phyloP scores from a whole-genome alignment of 2,113 vertebrate species.

The Motacilla tschutschensis region DNA sequence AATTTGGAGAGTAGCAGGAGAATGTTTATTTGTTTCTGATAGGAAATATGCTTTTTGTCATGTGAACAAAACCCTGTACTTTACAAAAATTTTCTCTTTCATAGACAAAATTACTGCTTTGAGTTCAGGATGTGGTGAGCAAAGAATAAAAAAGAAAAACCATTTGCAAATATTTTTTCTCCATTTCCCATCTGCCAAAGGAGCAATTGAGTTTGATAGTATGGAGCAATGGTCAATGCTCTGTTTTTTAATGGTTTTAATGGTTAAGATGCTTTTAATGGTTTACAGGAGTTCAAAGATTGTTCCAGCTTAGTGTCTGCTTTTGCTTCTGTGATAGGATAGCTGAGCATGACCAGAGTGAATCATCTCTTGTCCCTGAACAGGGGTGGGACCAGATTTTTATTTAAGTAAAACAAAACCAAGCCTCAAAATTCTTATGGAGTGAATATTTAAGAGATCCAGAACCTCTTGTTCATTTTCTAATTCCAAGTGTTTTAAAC shows the following conservation, averaged over 20 bases:
- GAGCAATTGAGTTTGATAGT: not conserved
- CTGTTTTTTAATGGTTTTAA: not conserved
- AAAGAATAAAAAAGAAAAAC: slow-evolving; percentile 11
- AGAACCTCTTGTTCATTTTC: not conserved
- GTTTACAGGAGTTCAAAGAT: not conserved
- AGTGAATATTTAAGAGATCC: not conserved
- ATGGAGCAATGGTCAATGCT: not conserved
- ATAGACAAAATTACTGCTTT: not conserved
- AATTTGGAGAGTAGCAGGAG: not conserved
- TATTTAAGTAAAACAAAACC: not conserved
- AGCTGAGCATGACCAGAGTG: not conserved
- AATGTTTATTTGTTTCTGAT: not conserved
- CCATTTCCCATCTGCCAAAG: not conserved
- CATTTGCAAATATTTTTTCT: not conserved
- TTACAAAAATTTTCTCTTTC: not conserved
- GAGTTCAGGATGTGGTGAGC: slow-evolving; percentile 13
- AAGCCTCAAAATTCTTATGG: not conserved
- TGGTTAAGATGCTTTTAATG: not conserved
- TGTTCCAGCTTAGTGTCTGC: not conserved
- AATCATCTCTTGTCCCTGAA: not conserved
- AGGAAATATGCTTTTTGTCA: not conserved
- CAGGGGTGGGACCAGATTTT: not conserved
- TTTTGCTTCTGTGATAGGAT: not conserved
- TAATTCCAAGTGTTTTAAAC: not conserved
- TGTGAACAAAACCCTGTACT: not conserved